phyloP scores from a whole-genome alignment of 1,140 invertebrate species.

The Orchestia grillus region DNA sequence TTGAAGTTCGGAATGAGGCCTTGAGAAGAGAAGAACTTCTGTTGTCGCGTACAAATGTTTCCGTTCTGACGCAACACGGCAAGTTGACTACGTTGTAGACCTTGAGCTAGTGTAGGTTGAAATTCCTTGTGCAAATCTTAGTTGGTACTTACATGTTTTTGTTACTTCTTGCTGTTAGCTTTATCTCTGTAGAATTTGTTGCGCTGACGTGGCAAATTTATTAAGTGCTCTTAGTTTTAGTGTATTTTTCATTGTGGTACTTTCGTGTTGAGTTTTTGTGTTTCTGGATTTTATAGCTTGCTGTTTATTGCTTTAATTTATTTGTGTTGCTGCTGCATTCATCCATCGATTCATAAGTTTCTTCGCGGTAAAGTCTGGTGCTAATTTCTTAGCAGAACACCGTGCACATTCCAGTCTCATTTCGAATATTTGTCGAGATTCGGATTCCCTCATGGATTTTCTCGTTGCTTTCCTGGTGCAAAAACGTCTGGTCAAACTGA shows the following conservation, averaged over 20 bases:
- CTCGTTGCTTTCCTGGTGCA: background rate
- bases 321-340: background rate
- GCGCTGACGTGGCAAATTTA: background rate
- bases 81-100: background rate
- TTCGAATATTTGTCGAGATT: background rate
- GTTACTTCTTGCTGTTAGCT: background rate
- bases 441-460: background rate
- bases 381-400: background rate
- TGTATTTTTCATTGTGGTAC: background rate
- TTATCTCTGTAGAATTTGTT: background rate
- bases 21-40: background rate
- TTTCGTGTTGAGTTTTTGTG: background rate
- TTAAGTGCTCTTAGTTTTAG: background rate
- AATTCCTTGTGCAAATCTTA: background rate
- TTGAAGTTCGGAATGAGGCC: background rate
- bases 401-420: background rate
- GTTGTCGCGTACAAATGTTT: background rate
- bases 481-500: background rate
- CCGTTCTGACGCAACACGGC: background rate
- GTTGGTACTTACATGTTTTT: background rate
- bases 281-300: background rate
- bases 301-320: conserved; percentile 1
- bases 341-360: background rate
- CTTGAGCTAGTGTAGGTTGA: background rate
- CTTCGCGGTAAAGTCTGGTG: background rate